Evolutionary conservation across 2,113 vertebrate genomes (phyloP), one percentile per base, ranked within the genome.

Genomic region (Oostethus manadensis): DNA sequence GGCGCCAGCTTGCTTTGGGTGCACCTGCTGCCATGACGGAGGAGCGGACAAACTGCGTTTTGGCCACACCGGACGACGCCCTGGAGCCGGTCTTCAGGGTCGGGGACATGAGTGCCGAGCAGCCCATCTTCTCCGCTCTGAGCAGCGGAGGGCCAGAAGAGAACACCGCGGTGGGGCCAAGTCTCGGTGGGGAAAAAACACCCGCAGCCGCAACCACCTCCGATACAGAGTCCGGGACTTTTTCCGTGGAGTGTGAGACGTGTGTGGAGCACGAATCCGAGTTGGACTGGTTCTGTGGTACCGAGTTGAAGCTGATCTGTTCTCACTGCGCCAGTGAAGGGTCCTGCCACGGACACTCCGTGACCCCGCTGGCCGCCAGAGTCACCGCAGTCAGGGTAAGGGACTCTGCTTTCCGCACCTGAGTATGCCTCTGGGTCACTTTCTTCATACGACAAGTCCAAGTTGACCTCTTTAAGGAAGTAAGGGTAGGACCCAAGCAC

Each of bases 321-420:
- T 83, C 84, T 9, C 83, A 75, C 47, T 95, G 93, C 71, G 72
- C 82, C 33, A 66, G 45, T 44, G 83, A 72, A 55, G 90, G 91
- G 56, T 60, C 82, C 64, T 94, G 93, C 77, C 78, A 58, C 50
- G 85, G 83, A 14, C 93, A 94, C 87, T 78, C 64, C 6, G 84
- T 92, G 70, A 87, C 85, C 53, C 80, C 76, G 4, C 79, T 91
- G 51, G 85, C 79, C 73, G 68, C 79, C 58, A 86, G 86, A 85
- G 93, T 92, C 0, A 77, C 89, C 17, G 72, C 84, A 65, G 80
- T 94, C 53, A 81, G 92, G 90, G 93, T 95, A 77, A 92, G 91
- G 81, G 18, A 42, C 38, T 47, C 1, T 45, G n/a, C 14, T 14
- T 40, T 42, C 10, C 38, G 14, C 38, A 42, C 38, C 5, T 42